phyloP scores from a whole-genome alignment of 2,888 invertebrate species.

The Lithophane socia region DNA sequence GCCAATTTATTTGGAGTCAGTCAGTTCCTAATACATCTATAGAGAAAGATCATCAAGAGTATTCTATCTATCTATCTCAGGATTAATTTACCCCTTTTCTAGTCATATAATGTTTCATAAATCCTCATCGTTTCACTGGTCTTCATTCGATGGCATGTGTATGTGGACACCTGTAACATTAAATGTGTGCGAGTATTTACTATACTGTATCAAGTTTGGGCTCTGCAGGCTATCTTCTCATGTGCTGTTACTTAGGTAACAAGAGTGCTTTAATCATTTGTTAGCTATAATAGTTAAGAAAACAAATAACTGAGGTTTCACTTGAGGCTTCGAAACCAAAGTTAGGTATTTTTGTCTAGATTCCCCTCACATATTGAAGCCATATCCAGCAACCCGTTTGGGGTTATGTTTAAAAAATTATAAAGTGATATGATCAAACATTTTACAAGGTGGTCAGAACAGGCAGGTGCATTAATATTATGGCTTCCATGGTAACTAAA shows the following conservation, averaged over 20 bases:
- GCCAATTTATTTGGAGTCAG: background rate
- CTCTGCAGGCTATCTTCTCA: background rate
- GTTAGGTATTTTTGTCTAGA: background rate
- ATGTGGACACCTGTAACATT: background rate
- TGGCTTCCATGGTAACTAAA: conserved; percentile 54
- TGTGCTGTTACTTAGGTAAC: background rate
- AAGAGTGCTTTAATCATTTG: background rate
- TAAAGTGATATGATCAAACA: conserved; percentile 17
- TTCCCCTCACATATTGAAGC: conserved; percentile 19
- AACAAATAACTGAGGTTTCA: background rate
- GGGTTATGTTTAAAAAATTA: conserved; percentile 6
- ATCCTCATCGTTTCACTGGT: background rate
- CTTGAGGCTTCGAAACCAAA: background rate
- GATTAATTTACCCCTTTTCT: background rate
- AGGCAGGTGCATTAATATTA: conserved; percentile 22
- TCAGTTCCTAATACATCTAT: background rate
- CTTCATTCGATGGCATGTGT: background rate
- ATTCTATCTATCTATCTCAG: too few species aligned
- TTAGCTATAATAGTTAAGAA: background rate
- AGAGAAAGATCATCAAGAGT: too few species aligned
- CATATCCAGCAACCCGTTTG: conserved; percentile 17
- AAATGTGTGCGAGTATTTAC: background rate
- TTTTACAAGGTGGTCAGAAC: background rate
- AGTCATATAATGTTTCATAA: background rate
- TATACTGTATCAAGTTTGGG: background rate